Conservation (phyloP, 1,140 invertebrate genomes). For the Drosophila micromelanica region DNA sequence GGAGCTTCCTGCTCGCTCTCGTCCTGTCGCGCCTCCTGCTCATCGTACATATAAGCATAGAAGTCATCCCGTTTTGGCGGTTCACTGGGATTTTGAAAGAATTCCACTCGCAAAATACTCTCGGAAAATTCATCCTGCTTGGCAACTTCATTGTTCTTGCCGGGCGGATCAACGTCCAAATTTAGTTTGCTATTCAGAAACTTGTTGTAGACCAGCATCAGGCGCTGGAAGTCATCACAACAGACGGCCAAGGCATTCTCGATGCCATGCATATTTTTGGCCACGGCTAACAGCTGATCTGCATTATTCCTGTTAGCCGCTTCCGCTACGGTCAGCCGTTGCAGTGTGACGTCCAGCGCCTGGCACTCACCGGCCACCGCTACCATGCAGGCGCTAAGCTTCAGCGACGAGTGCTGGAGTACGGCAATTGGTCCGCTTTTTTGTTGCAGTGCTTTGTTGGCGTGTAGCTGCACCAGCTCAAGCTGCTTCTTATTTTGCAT, state of each 20-base stretch:
- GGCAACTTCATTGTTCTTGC: not conserved
- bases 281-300: slow-evolving; percentile 71
- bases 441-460: slow-evolving; percentile 53
- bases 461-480: slow-evolving; percentile 68
- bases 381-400: slow-evolving; percentile 80
- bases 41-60: slow-evolving; percentile 83
- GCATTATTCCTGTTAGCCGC: slow-evolving; percentile 69
- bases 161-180: slow-evolving; percentile 25
- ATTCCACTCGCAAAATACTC: slow-evolving; percentile 75
- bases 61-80: slow-evolving; percentile 71
- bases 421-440: slow-evolving; percentile 70
- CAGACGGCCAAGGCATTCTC: slow-evolving; percentile 76
- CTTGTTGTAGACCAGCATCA: slow-evolving; percentile 83
- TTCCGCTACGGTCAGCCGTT: slow-evolving; percentile 68
- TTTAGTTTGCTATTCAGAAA: slow-evolving; percentile 77
- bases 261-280: slow-evolving; percentile 78
- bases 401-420: slow-evolving; percentile 77
- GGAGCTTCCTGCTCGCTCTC: slow-evolving; percentile 66
- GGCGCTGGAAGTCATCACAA: slow-evolving; percentile 79
- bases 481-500: slow-evolving; percentile 74
- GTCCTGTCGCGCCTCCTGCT: slow-evolving; percentile 60
- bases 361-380: slow-evolving; percentile 81
- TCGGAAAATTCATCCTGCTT: slow-evolving; percentile 66
- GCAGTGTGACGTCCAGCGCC: slow-evolving; percentile 74
- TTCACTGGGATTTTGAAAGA: slow-evolving; percentile 66